Percentiles rank a stretch among this genome's conserved stretches.
Evolutionary conservation across 2,888 invertebrate genomes (phyloP).

Genomic region (Trypoxylon attenuatum): DNA sequence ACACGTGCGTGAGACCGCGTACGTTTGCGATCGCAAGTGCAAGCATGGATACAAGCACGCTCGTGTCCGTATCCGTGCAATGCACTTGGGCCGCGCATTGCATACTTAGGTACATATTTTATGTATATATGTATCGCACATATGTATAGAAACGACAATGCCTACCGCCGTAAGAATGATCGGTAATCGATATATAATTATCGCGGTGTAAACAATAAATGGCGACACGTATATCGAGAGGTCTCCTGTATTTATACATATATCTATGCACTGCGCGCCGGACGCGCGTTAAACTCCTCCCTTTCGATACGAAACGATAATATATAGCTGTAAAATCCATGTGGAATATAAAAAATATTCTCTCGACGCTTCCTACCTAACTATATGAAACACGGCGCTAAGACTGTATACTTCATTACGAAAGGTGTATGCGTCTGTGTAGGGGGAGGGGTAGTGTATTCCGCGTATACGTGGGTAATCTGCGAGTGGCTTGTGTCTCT

Average conservation of each 20-base stretch:
- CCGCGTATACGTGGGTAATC: not conserved
- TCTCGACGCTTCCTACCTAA: constrained; percentile 66
- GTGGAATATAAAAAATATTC: constrained; percentile 71
- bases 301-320: constrained; percentile 58
- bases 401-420: constrained; percentile 59
- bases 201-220: constrained; percentile 55
- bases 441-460: not conserved
- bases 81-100: constrained; percentile 9
- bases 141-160: constrained; percentile 46
- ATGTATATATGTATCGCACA: constrained; percentile 26
- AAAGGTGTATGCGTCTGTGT: constrained; percentile 21
- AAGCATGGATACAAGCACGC: too few species aligned
- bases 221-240: constrained; percentile 54
- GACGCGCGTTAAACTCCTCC: constrained; percentile 50
- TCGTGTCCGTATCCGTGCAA: constrained; percentile 2
- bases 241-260: constrained; percentile 34
- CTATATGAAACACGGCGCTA: constrained; percentile 63
- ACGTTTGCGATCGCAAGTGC: constrained; percentile 6
- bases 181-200: constrained; percentile 50
- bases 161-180: constrained; percentile 49
- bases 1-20: constrained; percentile 23
- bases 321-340: constrained; percentile 63
- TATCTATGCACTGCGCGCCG: constrained; percentile 43
- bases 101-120: constrained; percentile 13
- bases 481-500: too few species aligned